These are phyloP conservation scores for Vidua macroura DNA, from an alignment of 2,113 vertebrate species.

Conservation along the genomic window DNA sequence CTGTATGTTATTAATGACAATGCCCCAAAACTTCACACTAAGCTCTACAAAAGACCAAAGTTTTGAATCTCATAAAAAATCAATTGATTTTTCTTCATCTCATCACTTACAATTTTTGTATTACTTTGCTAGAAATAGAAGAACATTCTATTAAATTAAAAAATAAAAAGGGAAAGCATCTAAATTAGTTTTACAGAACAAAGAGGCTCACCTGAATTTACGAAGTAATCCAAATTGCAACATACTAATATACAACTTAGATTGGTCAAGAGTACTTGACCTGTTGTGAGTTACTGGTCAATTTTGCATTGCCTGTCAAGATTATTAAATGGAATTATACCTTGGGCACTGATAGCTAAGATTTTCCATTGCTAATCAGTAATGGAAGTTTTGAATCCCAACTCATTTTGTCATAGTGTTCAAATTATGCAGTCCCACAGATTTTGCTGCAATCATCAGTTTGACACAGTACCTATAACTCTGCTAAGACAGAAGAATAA, in stretches of 20 bases:
- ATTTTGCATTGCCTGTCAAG: neutral
- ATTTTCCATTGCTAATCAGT: constrained; percentile 5
- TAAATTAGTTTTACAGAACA: neutral
- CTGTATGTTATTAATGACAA: neutral
- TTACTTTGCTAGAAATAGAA: neutral
- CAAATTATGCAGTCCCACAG: neutral
- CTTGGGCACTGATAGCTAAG: neutral
- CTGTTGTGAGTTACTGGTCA: neutral
- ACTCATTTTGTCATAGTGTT: neutral
- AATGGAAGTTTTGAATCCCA: constrained; percentile 1
- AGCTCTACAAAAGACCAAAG: neutral
- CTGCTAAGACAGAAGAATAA: neutral
- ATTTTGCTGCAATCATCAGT: constrained; percentile 14
- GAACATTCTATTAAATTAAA: neutral
- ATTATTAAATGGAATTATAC: constrained; percentile 1
- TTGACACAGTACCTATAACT: neutral
- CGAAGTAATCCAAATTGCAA: neutral
- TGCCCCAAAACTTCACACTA: rapidly evolving
- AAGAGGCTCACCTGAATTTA: neutral
- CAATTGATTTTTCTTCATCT: neutral
- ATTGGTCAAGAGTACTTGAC: neutral
- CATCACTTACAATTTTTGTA: neutral
- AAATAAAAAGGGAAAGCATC: rapidly evolving
- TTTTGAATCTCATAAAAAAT: neutral
- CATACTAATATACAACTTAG: neutral